Evolutionary conservation across 2,113 vertebrate genomes (phyloP), one percentile per base, ranked within the genome.

Genomic region (Cyanoliseus patagonus): DNA sequence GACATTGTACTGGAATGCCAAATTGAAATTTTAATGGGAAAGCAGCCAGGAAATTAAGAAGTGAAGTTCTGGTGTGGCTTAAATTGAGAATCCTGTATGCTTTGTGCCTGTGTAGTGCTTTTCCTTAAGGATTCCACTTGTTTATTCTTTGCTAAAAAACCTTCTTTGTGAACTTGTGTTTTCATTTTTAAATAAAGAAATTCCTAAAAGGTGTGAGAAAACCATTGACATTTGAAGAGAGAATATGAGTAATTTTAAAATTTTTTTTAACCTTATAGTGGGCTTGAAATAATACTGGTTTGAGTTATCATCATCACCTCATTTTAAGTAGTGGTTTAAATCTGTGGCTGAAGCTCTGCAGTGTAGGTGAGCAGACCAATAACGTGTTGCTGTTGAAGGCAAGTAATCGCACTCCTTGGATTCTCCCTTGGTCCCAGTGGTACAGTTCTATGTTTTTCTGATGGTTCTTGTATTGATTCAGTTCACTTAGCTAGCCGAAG

Each of bases 361-460:
- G 23, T 0, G 1, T 10, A 30, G 28, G 11, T 61, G 49, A 74
- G 17, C 0, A 0, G 4, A 28, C 37, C 1, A 3, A 25, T 9
- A 6, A 2, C 1, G 1, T 18, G 9, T 31, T 77, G 28, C 18
- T 64, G 11, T 31, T 78, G 19, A 61, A 66, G 55, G 44, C 15
- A 81, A 41, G 14, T 46, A 11, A 73, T 39, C 9, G 1, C 0
- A 0, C 15, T 49, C 9, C 51, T 66, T 68, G 37, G 62, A 30
- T 63, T 59, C 42, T 35, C 6, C 24, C 28, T 76, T 55, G 28
- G 31, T 64, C 47, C 28, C 39, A 46, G 33, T 2, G 1, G 8
- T 41, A 20, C 37, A 28, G 13, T 53, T 72, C 31, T 76, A 1
- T 59, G 42, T n/a, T 93, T 62, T 88, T 33, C 7, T 17, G 46